These are phyloP conservation scores for Formica aserva DNA, from an alignment of 2,888 invertebrate species.

Conservation along the genomic window DNA sequence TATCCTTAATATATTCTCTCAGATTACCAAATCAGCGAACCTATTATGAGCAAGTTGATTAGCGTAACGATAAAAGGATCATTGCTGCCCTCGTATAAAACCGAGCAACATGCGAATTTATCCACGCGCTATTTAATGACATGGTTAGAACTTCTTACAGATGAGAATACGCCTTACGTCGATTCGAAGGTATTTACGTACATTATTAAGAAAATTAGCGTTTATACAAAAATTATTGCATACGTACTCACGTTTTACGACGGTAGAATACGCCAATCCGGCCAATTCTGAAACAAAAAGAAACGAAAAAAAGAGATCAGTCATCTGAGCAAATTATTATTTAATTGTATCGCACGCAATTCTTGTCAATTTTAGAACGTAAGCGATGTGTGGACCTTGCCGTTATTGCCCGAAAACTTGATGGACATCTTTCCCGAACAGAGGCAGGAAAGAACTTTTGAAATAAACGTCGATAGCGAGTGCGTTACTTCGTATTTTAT, in stretches of 20 bases:
- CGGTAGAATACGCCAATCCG: neutral
- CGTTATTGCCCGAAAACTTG: conserved; percentile 87
- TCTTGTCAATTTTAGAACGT: conserved; percentile 84
- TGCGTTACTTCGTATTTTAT: conserved; percentile 56
- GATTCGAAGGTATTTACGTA: neutral
- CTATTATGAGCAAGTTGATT: conserved; percentile 85
- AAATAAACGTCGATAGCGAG: conserved; percentile 78
- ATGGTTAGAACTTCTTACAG: conserved; percentile 86
- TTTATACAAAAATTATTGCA: conserved; percentile 16
- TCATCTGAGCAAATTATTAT: neutral
- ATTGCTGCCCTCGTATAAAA: conserved; percentile 85
- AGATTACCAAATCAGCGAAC: conserved; percentile 75
- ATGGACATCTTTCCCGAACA: conserved; percentile 88
- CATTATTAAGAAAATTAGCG: neutral
- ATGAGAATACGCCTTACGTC: conserved; percentile 63
- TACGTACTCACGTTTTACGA: neutral
- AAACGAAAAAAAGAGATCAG: conserved; percentile 7
- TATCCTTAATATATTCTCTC: conserved; percentile 33
- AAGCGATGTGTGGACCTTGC: conserved; percentile 88
- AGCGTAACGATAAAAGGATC: conserved; percentile 88
- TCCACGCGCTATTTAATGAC: conserved; percentile 86
- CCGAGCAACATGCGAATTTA: conserved; percentile 86
- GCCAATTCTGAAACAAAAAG: conserved; percentile 11
- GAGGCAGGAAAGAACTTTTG: conserved; percentile 86
- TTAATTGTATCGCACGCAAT: neutral